A percentile compares a stretch with the other conserved stretches of the same genome.
phyloP scores from a whole-genome alignment of 2,888 invertebrate species.

The Caenorhabditis doughertyi region DNA sequence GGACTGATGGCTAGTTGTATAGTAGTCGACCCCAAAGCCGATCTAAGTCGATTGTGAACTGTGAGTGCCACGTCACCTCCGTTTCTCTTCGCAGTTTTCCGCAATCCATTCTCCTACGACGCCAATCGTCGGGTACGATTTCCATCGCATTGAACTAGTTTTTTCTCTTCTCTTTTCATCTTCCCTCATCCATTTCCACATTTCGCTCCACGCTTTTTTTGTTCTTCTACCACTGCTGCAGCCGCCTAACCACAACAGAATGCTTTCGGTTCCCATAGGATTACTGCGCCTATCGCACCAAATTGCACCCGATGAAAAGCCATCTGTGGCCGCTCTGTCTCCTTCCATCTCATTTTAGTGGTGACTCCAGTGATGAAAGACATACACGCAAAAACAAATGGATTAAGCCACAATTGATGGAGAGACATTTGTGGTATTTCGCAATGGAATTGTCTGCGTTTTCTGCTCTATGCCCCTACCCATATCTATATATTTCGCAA shows the following conservation, averaged over 20 bases:
- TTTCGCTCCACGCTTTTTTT: slow-evolving; percentile 20
- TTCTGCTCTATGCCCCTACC: slow-evolving; percentile 8
- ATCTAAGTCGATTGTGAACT: slow-evolving; percentile 15
- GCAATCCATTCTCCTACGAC: slow-evolving; percentile 15
- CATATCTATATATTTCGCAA: slow-evolving; percentile 62
- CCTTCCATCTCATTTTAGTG: slow-evolving; percentile 1
- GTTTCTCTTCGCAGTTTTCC: slow-evolving; percentile 3
- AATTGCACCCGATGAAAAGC: slow-evolving; percentile 58
- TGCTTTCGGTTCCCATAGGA: slow-evolving; percentile 53
- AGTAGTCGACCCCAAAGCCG: slow-evolving; percentile 9
- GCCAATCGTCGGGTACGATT: slow-evolving; percentile 35
- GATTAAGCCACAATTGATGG: slow-evolving; percentile 40
- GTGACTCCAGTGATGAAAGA: slow-evolving; percentile 33
- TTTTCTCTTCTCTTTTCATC: slow-evolving; percentile 9
- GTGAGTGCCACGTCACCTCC: slow-evolving; percentile 40
- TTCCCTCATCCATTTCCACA: slow-evolving; percentile 24
- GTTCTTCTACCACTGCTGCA: not conserved
- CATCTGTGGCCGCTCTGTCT: slow-evolving; percentile 44
- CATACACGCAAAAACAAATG: slow-evolving; percentile 54
- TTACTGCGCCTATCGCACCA: slow-evolving; percentile 47
- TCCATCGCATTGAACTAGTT: slow-evolving; percentile 59
- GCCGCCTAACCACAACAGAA: not conserved
- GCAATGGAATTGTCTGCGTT: slow-evolving; percentile 35
- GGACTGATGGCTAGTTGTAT: slow-evolving; percentile 7
- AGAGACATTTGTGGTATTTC: slow-evolving; percentile 41